phyloP scores from a whole-genome alignment of 2,797 vertebrate species.

The Propithecus deckenii region DNA sequence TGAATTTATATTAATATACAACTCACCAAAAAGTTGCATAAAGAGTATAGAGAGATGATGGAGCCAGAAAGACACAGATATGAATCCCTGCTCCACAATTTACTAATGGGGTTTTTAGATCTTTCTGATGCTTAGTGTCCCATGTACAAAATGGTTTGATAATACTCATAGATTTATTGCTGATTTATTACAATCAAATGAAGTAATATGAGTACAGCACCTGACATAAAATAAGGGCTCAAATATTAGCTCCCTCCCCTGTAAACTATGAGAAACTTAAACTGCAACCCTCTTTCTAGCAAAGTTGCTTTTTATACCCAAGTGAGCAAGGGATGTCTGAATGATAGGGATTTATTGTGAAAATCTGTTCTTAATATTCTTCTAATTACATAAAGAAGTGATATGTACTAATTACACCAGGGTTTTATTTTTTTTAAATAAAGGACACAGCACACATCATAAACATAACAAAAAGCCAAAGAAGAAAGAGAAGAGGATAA shows the following conservation, averaged over 20 bases:
- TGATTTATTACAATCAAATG: neutral
- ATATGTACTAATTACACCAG: constrained; percentile 18
- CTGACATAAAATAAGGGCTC: neutral
- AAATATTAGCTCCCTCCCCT: neutral
- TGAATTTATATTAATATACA: neutral
- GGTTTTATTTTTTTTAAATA: neutral
- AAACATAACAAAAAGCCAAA: constrained; percentile 55
- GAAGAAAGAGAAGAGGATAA: neutral
- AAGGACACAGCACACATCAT: neutral
- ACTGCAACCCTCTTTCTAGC: neutral
- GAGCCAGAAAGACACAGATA: neutral
- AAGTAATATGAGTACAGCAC: neutral
- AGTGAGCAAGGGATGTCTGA: neutral
- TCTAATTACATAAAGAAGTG: constrained; percentile 46
- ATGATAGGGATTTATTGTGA: neutral
- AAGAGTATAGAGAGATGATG: neutral
- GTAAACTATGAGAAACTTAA: neutral
- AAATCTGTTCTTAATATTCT: constrained; percentile 43
- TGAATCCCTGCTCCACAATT: neutral
- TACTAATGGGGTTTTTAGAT: neutral
- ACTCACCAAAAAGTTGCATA: neutral
- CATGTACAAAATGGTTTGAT: neutral
- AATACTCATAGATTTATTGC: neutral
- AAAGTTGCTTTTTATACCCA: neutral
- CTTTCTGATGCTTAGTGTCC: neutral